phyloP scores from a whole-genome alignment of 53 echinoderm and acorn worm species.

The Crossaster papposus region DNA sequence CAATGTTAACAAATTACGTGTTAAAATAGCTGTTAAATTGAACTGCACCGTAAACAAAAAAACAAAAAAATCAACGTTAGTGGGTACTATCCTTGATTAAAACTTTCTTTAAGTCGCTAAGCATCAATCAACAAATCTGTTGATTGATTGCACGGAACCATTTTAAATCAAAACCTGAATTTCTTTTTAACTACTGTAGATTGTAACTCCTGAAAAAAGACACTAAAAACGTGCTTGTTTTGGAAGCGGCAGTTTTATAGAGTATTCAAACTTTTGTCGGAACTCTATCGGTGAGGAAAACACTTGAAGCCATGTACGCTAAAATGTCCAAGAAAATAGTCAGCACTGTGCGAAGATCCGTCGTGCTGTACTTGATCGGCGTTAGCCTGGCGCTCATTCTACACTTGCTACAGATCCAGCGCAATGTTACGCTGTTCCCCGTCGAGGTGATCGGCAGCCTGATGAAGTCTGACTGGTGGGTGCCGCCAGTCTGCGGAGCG shows the following conservation, averaged over 20 bases:
- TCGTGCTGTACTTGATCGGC: conserved; percentile 85
- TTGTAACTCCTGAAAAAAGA: no score
- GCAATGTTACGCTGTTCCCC: conserved; percentile 89
- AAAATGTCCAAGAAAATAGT: conserved; percentile 34
- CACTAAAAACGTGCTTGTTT: no score
- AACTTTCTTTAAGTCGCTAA: not conserved
- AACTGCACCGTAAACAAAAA: not conserved
- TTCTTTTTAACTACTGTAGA: no score
- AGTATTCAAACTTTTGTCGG: no score
- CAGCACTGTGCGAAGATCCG: conserved; percentile 73
- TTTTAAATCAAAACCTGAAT: not conserved
- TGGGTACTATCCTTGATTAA: not conserved
- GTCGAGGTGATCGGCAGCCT: conserved; percentile 79
- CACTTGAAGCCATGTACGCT: conserved; percentile 17
- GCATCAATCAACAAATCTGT: not conserved
- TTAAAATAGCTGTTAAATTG: not conserved
- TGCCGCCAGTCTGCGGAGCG: conserved; percentile 86
- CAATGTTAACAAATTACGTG: not conserved
- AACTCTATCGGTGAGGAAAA: not conserved
- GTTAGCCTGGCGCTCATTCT: conserved; percentile 86
- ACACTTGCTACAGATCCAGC: conserved; percentile 91
- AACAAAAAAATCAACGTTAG: not conserved
- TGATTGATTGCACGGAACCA: not conserved
- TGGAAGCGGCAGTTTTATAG: not conserved
- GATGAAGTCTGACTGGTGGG: conserved; percentile 95